These are phyloP conservation scores for Sparidentex hasta DNA, from an alignment of 2,797 vertebrate species.

Conservation along the genomic window DNA sequence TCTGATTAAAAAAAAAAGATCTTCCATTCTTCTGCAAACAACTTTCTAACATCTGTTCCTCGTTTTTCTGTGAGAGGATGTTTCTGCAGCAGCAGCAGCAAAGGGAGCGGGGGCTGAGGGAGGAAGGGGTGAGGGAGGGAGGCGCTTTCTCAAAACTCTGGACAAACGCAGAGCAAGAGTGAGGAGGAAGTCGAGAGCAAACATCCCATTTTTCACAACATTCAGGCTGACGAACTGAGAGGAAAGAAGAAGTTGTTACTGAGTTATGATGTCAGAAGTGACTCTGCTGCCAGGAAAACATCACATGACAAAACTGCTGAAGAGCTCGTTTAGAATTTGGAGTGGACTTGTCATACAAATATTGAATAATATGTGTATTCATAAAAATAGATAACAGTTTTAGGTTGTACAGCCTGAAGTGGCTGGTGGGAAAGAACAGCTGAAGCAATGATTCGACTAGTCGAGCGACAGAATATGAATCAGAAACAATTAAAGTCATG, in stretches of 20 bases:
- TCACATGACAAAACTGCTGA: constrained; percentile 28
- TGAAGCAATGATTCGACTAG: neutral
- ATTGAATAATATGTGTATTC: too few species aligned
- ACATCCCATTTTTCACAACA: constrained; percentile 43
- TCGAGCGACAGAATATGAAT: neutral
- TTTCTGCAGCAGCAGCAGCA: constrained; percentile 58
- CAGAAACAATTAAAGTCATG: neutral
- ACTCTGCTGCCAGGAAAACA: constrained; percentile 15
- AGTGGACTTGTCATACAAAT: neutral
- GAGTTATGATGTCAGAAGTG: constrained; percentile 17
- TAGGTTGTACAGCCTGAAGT: neutral
- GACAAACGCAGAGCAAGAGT: constrained; percentile 43
- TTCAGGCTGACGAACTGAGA: constrained; percentile 4
- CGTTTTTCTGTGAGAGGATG: constrained; percentile 80
- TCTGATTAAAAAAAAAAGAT: constrained; percentile 26
- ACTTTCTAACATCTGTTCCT: constrained; percentile 85
- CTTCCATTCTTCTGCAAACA: constrained; percentile 61
- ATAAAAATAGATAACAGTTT: neutral
- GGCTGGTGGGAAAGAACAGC: neutral
- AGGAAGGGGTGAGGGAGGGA: constrained; percentile 44
- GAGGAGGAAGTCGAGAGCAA: constrained; percentile 49
- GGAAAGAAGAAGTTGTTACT: neutral
- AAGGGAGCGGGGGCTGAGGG: constrained; percentile 34
- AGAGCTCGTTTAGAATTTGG: neutral
- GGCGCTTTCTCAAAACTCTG: constrained; percentile 67